Base-by-base conservation (phyloP, 2,113 vertebrate species). In the Tursiops truncatus region DNA sequence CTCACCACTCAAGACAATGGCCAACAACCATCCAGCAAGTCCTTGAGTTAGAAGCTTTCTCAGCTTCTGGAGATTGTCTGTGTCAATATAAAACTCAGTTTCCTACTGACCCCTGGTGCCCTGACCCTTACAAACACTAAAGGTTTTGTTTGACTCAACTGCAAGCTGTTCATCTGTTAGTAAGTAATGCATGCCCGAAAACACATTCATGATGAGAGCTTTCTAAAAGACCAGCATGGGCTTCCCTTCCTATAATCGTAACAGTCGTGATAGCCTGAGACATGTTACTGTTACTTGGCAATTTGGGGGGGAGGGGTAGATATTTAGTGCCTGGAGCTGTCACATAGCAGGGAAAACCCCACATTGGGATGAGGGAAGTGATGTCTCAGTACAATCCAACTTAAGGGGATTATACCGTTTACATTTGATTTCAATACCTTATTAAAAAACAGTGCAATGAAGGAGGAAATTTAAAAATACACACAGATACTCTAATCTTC, bases 161-260 rank as follows among this genome's bases (percentile, higher is more conserved):
- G 17, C 41, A 97, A 98, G 76, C 8, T 82, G 85, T 93, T 98
- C 82, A 60, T 98, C 71, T 84, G 11, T 94, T 88, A 70, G 38
- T 8, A 15, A 93, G 89, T 82, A 85, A 80, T 18, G 1, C 53
- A 76, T 87, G 94, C 26, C 41, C 93, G 82, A 82, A 84, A 88
- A 96, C 74, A 97, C 9, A 8, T 89, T 81, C 67, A 53, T 38
- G 58, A 50, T 10, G 6, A 89, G 26, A 68, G 44, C 74, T 71
- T 74, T 94, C 50, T 77, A 17, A 67, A 91, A 33, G 25, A 85
- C 50, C n/a, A 74, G 26, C 5, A 14, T 71, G 83, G 31, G 17
- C 80, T 89, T 53, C 56, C 1, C 26, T 12, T 95, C 58, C 68
- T 26, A 31, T 38, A 83, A 71, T 36, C 44, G 4, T 88, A 36